These are phyloP conservation scores for Aromia moschata DNA, from an alignment of 2,888 invertebrate species.

Conservation along the genomic window DNA sequence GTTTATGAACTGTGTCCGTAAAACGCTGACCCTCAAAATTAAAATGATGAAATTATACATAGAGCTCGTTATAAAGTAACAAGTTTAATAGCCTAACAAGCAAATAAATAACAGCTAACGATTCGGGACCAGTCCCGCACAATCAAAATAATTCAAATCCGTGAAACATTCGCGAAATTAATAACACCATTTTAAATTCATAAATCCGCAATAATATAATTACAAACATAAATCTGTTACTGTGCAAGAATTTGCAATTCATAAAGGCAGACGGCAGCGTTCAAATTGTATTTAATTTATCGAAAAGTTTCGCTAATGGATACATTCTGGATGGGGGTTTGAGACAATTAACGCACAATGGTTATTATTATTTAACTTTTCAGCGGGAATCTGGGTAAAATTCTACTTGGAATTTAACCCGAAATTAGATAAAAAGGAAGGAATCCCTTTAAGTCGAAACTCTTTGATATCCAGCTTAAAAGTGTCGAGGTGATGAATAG, in stretches of 20 bases:
- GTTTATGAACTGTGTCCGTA: too few species aligned
- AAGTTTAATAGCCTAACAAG: not conserved
- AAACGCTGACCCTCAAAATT: too few species aligned
- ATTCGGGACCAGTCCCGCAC: not conserved
- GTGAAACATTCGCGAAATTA: constrained; percentile 10
- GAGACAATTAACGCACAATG: constrained; percentile 17
- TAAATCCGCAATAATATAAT: constrained; percentile 18
- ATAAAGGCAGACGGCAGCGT: constrained; percentile 18
- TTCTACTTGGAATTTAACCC: constrained; percentile 13
- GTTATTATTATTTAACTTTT: constrained; percentile 21
- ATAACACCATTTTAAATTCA: constrained; percentile 13
- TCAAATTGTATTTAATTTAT: constrained; percentile 18
- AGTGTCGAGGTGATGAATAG: too few species aligned
- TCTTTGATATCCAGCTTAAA: too few species aligned
- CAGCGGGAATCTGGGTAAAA: constrained; percentile 6
- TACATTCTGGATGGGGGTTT: constrained; percentile 17
- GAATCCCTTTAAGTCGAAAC: too few species aligned
- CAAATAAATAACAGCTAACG: not conserved
- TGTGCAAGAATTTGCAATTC: constrained; percentile 22
- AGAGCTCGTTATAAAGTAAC: too few species aligned
- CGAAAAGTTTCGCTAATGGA: constrained; percentile 25
- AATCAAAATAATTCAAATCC: constrained; percentile 8
- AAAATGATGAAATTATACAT: too few species aligned
- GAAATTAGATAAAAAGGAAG: constrained; percentile 18
- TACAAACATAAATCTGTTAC: constrained; percentile 18